Conservation (phyloP, 2,797 vertebrate species). For the Macropus fuliginosus region DNA sequence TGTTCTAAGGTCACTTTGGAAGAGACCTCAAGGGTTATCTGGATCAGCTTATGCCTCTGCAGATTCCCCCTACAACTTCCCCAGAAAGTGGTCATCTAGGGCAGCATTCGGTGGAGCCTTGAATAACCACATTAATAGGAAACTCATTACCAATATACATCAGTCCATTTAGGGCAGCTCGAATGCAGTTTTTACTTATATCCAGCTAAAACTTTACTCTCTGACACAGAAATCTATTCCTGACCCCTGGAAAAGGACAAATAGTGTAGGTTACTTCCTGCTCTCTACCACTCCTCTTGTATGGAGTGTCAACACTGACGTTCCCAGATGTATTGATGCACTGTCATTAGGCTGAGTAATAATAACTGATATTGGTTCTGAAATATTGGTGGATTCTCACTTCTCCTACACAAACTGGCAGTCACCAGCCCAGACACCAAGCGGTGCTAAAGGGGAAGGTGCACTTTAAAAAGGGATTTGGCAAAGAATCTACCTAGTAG, state of each 20-base stretch:
- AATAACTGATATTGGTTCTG: not conserved
- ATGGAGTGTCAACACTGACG: not conserved
- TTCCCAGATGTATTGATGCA: slow-evolving; percentile 13
- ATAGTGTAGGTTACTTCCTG: not conserved
- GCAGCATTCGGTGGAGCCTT: not conserved
- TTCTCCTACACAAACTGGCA: not conserved
- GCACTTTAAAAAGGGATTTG: slow-evolving; percentile 41
- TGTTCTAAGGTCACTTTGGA: not conserved
- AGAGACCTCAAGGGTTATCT: not conserved
- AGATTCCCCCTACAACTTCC: not conserved
- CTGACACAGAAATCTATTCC: not conserved
- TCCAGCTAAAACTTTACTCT: not conserved
- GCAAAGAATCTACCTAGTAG: slow-evolving; percentile 18
- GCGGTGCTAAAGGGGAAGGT: slow-evolving; percentile 49
- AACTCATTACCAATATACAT: not conserved
- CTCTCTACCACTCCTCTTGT: not conserved
- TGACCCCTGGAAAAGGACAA: not conserved
- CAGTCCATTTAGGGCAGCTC: not conserved
- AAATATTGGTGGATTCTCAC: slow-evolving; percentile 32
- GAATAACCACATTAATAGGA: not conserved
- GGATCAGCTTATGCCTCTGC: not conserved
- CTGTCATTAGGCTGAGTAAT: not conserved
- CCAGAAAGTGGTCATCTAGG: not conserved
- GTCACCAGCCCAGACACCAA: slow-evolving; percentile 16
- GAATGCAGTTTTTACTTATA: not conserved